Percentiles rank a stretch among this genome's conserved stretches.
Conservation (phyloP, 2,113 vertebrate species). For the Melanostigma gelatinosum region DNA sequence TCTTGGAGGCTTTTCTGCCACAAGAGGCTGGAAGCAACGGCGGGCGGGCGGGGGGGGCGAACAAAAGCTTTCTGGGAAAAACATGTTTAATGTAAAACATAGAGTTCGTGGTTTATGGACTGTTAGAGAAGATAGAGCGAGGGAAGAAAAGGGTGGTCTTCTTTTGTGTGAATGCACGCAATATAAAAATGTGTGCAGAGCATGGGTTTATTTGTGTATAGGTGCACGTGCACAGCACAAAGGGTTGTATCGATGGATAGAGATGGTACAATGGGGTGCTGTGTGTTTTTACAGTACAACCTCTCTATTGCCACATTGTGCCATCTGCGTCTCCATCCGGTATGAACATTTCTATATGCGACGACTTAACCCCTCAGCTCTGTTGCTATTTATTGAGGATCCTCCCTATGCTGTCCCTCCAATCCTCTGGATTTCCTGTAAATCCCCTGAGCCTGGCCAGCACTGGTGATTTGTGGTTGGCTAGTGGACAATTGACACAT, state of each 20-base stretch:
- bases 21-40: slow-evolving; percentile 56
- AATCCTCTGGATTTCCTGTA: slow-evolving; percentile 88
- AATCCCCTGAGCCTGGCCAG: slow-evolving; percentile 83
- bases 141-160: background rate
- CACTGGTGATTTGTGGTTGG: slow-evolving; percentile 68
- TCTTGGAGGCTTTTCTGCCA: slow-evolving; percentile 64
- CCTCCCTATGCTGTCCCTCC: slow-evolving; percentile 80
- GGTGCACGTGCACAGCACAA: too few species aligned
- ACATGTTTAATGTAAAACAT: slow-evolving; percentile 53
- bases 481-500: slow-evolving; percentile 89
- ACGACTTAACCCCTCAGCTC: slow-evolving; percentile 66
- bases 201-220: too few species aligned
- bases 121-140: background rate
- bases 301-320: slow-evolving; percentile 5
- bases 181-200: background rate
- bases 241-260: background rate
- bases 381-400: slow-evolving; percentile 87
- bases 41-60: background rate
- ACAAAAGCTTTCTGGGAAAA: slow-evolving; percentile 57
- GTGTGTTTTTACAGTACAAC: background rate
- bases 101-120: slow-evolving; percentile 35
- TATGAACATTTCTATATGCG: slow-evolving; percentile 48
- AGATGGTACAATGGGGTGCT: background rate
- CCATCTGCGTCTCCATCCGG: slow-evolving; percentile 39
- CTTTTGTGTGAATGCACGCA: background rate